Evolutionary conservation across 2,113 vertebrate genomes (phyloP), one percentile per base, ranked within the genome.

Genomic region (Aviceda subcristata): DNA sequence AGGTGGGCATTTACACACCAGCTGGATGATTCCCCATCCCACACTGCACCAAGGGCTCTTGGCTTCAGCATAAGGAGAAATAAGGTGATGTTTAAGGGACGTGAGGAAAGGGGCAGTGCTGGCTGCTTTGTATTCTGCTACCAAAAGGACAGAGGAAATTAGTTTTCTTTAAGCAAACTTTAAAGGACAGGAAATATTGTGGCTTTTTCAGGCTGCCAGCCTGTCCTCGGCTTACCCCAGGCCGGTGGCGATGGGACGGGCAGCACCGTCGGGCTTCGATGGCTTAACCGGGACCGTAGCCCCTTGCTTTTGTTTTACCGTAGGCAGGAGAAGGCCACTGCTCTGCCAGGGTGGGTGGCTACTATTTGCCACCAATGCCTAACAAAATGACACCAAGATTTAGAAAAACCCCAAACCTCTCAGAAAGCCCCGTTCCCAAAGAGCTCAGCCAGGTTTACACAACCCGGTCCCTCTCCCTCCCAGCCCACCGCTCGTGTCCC

Each of bases 161-260:
- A 63, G 55, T 89, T 95, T 96, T 79, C 81, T 92, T 59, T 39
- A 90, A 89, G 94, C 15, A 77, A 92, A 91, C 51, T 77, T 68
- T 60, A 84, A 93, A 94, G 90, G 69, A 76, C 92, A 94, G 94
- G 96, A 97, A 96, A 93, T 94, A 93, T 27, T 4, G 21, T 51
- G 87, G 72, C 76, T 91, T 19, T 92, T 92, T 88, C 0, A 0
- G 83, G 83, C 86, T 41, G 72, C 50, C 18, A 22, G 68, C 39
- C 62, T 79, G 92, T 84, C 96, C 95, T 76, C 2, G 0, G 45
- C n/a, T 91, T 6, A 69, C 89, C 92, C 69, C 21, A 2, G 2
- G 24, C 50, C 8, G 0, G 27, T 1, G 4, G 90, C 1, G 0
- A 7, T 15, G 78, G 73, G 78, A 15, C 11, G 11, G 30, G 63